Base-by-base conservation (phyloP, 2,113 vertebrate genomes). In the Apodemus sylvaticus region DNA sequence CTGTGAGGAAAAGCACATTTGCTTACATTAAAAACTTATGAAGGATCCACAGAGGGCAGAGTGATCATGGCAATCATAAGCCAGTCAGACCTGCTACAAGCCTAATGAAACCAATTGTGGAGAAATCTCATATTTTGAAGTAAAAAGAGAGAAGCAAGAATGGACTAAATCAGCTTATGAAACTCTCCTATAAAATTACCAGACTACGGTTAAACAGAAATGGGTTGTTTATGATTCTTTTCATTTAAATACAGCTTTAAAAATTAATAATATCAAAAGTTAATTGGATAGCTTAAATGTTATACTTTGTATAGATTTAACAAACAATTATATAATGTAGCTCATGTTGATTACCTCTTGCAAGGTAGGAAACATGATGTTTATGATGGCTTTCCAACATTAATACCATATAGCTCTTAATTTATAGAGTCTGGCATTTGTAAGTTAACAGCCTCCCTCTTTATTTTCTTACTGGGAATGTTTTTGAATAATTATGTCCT, bases 31-130 rank as follows among this genome's bases (percentile, higher is more conserved):
- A 91, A 74, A 90, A 94, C 42, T 48, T 87, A n/a, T 9, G 53
- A 83, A 81, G 55, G 81, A 70, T 12, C 89, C 96, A 39, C n/a
- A n/a, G 66, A 58, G 51, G 92, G 51, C 31, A 51, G 51, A 93
- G 24, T 0, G n/a, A n/a, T 2, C 22, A 51, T 31, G 29, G 9
- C n/a, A 83, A 0, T 53, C 60, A 73, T 16, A 79, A 42, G 6
- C 26, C 51, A 86, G 5, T 81, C 20, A 73, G 7, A 74, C 31
- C 16, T 71, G 24, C 10, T 24, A 2, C n/a, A 34, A 5, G 58
- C 3, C 22, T 55, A 66, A 39, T 45, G 9, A 29, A 74, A 42
- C 4, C 17, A 48, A 60, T 64, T 76, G 22, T 78, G 24, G 1
- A 39, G 6, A 92, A 76, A 39, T 53, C 13, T 79, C 53, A 55